phyloP scores from a whole-genome alignment of 1,140 invertebrate species.

The Cotesia vestalis region DNA sequence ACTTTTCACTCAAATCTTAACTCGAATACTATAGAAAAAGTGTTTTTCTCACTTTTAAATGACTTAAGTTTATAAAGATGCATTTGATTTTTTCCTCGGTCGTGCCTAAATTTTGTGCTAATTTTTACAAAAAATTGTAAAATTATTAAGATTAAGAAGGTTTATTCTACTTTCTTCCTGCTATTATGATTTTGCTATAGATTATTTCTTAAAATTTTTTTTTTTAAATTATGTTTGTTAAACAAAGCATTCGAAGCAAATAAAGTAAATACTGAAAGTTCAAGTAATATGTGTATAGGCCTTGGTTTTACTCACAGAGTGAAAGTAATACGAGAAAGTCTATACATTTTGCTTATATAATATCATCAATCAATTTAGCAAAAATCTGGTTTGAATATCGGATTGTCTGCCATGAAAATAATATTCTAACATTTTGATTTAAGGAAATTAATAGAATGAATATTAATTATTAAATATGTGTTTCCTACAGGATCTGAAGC shows the following conservation, averaged over 20 bases:
- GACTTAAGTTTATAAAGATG: too few relatives aligned
- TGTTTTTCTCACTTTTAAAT: background rate
- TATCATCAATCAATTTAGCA: background rate
- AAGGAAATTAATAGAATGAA: background rate
- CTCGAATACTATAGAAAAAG: background rate
- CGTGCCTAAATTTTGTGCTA: too few relatives aligned
- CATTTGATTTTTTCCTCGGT: background rate
- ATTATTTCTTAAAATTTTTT: background rate
- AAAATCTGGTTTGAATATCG: background rate
- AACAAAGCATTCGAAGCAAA: background rate
- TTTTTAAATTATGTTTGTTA: background rate
- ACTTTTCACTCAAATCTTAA: background rate
- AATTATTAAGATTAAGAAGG: background rate
- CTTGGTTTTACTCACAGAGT: constrained; percentile 14
- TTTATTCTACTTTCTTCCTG: background rate
- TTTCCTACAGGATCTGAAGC: constrained; percentile 69
- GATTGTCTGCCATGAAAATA: background rate
- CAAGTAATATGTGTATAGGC: background rate
- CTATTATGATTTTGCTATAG: background rate
- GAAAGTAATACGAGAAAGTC: constrained; percentile 29
- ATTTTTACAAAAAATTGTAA: too few relatives aligned
- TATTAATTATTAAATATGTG: constrained; percentile 29
- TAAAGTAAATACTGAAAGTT: constrained; percentile 26
- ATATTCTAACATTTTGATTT: background rate
- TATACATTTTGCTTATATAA: constrained; percentile 22